Evolutionary conservation across 2,888 invertebrate genomes (phyloP).

Genomic region (Cabera pusaria): DNA sequence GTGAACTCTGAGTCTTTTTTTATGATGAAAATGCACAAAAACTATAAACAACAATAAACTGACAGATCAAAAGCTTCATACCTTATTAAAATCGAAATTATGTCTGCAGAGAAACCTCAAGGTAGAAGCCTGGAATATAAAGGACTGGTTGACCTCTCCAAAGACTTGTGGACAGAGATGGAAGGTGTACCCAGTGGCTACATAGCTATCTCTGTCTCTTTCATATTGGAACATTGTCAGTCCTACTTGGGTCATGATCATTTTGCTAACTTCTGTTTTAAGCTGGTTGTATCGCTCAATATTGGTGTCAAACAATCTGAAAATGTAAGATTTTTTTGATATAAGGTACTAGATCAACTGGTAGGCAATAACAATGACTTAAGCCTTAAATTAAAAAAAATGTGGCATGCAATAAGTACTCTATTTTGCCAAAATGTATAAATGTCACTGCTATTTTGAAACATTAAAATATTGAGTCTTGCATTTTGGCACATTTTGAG

Average conservation of each 20-base stretch:
- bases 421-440: no score
- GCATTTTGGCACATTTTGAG: no score
- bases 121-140: slow-evolving; percentile 85
- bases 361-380: no score
- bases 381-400: no score
- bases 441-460: no score
- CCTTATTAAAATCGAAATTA: slow-evolving; percentile 91
- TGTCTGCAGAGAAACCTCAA: slow-evolving; percentile 85
- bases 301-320: slow-evolving; percentile 68
- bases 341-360: no score
- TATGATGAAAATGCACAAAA: no score
- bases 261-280: slow-evolving; percentile 65
- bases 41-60: no score
- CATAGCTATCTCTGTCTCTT: slow-evolving; percentile 82
- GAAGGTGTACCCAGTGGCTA: slow-evolving; percentile 86
- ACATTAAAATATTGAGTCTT: no score
- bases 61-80: slow-evolving; percentile 60
- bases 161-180: slow-evolving; percentile 86
- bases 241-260: slow-evolving; percentile 87
- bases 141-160: slow-evolving; percentile 83
- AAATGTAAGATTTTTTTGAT: no score
- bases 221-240: slow-evolving; percentile 85
- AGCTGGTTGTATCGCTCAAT: slow-evolving; percentile 64
- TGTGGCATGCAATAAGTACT: no score
- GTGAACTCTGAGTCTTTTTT: no score